phyloP scores from a whole-genome alignment of 2,113 vertebrate species.

The Oxygymnocypris stewartii region DNA sequence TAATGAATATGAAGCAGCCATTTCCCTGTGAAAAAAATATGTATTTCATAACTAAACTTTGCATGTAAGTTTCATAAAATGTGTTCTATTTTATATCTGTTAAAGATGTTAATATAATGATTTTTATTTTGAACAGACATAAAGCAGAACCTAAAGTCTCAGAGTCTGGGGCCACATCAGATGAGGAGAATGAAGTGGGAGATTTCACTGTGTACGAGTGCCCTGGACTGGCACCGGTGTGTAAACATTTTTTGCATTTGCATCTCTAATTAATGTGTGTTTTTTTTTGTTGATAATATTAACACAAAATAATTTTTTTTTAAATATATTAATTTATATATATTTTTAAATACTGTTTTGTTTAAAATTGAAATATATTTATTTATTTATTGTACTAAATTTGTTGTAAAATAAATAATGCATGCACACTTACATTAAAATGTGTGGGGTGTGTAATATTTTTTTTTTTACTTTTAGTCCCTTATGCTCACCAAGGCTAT shows the following conservation, averaged over 20 bases:
- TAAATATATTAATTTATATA: no score
- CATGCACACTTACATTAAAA: background rate
- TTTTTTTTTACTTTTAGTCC: no score
- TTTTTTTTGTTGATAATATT: background rate
- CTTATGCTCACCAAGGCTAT: background rate
- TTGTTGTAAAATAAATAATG: background rate
- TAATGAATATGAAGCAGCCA: background rate
- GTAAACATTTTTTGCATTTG: constrained; percentile 51
- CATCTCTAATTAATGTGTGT: background rate
- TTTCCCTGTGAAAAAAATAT: background rate
- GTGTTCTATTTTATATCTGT: background rate
- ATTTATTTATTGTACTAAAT: background rate
- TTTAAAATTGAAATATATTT: no score
- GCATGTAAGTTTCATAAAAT: background rate
- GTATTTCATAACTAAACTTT: background rate
- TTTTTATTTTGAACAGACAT: constrained; percentile 73
- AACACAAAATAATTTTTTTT: no score
- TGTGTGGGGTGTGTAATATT: no score
- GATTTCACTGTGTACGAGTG: constrained; percentile 97
- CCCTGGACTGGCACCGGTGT: constrained; percentile 90
- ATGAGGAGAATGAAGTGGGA: constrained; percentile 92
- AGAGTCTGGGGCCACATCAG: constrained; percentile 79
- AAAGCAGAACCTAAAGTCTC: constrained; percentile 75
- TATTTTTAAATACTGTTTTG: no score
- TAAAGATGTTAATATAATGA: background rate